Base-by-base conservation (phyloP, 2,797 vertebrate genomes). In the Anguilla pacifica region DNA sequence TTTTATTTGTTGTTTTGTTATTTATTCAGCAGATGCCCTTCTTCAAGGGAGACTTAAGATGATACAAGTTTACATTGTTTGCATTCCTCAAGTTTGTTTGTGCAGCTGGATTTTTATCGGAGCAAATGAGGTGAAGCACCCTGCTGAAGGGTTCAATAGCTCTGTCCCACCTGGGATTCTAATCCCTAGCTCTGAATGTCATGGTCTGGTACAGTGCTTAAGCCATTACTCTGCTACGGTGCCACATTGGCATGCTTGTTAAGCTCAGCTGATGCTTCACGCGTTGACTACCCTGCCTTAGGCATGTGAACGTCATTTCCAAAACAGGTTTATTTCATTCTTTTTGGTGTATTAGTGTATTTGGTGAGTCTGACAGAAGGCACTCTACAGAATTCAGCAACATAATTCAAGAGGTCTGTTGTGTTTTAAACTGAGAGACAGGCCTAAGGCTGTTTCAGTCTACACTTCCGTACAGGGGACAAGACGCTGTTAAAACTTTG, bases 391-490 rank as follows among this genome's bases (percentile, higher is more conserved):
- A 43, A 79, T 79, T 22, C 17, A 19, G 31, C 70, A 43, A 9
- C 74, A 79, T 77, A 35, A 77, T 77, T 51, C 79, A 51, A n/a
- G 53, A 79, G 25, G 28, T 55, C 55, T 82, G n/a, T 43, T 59
- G n/a, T 46, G n/a, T 87, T 57, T 67, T 49, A 59, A 46, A 83
- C 28, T 39, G 86, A 87, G 31, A 74, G 74, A 59, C 77, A 81
- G 53, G 31, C 74, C 74, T 59, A 74, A 19, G 61, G 81, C 25
- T 46, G 57, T 55, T 72, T 87, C 17, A 72, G 82, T 87, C 81
- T 72, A 51, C 64, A 84, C 64, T 59, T 85, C 53, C n/a, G 11
- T 57, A n/a, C 11, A 28, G 39, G 28, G 86, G 53, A 61, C 22
- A 46, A 70, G 46, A 74, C 57, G n/a, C 31, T 10, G 64, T 51